A percentile compares a stretch with the other conserved stretches of the same genome.
These are phyloP conservation scores for Micromussa lordhowensis DNA, from an alignment of 92 coral and sea anemone genomes.

Conservation along the genomic window DNA sequence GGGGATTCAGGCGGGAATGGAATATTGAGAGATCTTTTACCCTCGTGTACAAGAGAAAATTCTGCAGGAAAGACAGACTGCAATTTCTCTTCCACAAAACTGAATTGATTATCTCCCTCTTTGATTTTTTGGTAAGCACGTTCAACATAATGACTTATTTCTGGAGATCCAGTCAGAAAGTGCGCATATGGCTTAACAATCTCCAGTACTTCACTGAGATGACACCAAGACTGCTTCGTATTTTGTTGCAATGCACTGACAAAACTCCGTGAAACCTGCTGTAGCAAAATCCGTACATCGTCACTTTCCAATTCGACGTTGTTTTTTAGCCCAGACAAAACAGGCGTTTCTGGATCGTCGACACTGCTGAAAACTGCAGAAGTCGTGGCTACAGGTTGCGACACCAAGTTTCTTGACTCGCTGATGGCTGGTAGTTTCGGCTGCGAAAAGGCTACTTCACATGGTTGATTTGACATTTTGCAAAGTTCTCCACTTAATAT, in stretches of 20 bases:
- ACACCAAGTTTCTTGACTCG: constrained; percentile 74
- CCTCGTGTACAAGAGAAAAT: constrained; percentile 48
- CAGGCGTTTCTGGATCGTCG: constrained; percentile 47
- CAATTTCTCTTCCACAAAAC: constrained; percentile 61
- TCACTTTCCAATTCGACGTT: constrained; percentile 59
- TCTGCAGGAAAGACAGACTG: constrained; percentile 73
- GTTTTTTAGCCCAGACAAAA: constrained; percentile 27
- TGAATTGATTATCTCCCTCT: constrained; percentile 54
- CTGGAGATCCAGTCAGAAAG: constrained; percentile 70
- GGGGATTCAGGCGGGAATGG: constrained; percentile 81
- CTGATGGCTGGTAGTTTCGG: constrained; percentile 86
- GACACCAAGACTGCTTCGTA: constrained; percentile 74
- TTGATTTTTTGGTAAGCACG: constrained; percentile 65
- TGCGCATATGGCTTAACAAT: constrained; percentile 84
- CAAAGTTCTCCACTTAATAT: neutral
- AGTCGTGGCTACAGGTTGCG: constrained; percentile 45
- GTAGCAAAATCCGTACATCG: constrained; percentile 68
- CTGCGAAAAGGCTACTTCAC: constrained; percentile 69
- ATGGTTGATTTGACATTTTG: constrained; percentile 63
- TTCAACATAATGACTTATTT: constrained; percentile 87
- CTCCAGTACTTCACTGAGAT: constrained; percentile 83
- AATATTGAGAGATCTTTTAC: constrained; percentile 19
- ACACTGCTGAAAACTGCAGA: constrained; percentile 21
- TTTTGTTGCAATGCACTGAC: constrained; percentile 87
- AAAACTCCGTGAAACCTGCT: constrained; percentile 83